Percentiles rank a stretch among this genome's conserved stretches.
These are phyloP conservation scores for Patagioenas fasciata DNA, from an alignment of 2,113 vertebrate genomes.

Conservation along the genomic window DNA sequence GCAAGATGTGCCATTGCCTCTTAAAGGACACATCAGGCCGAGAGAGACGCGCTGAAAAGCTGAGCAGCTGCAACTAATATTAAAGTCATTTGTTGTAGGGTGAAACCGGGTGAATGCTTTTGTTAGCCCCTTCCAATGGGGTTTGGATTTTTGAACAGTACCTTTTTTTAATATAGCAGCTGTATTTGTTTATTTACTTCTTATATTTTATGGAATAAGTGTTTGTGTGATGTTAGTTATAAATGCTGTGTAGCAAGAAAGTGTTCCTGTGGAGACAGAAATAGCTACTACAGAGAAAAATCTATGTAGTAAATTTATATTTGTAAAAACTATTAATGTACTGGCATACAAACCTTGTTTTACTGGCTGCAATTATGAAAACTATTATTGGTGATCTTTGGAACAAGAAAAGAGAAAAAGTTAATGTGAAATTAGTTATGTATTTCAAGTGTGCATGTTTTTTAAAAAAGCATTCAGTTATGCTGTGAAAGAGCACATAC, in stretches of 20 bases:
- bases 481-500: not conserved
- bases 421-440: not conserved
- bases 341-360: not conserved
- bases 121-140: constrained; percentile 22
- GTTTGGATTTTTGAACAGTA: not conserved
- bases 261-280: not conserved
- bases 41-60: constrained; percentile 2
- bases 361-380: not conserved
- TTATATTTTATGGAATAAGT: not conserved
- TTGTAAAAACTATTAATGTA: not conserved
- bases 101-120: not conserved
- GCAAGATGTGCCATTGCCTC: constrained; percentile 28
- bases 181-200: not conserved
- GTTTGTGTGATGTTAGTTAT: not conserved
- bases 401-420: not conserved
- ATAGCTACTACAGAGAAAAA: not conserved
- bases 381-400: not conserved
- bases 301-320: not conserved
- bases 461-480: not conserved
- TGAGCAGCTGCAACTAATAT: constrained; percentile 46
- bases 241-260: not conserved
- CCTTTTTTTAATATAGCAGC: not conserved
- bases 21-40: constrained; percentile 1
- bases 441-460: not conserved
- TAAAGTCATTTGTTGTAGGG: not conserved